A percentile compares a stretch with the other conserved stretches of the same genome.
Conservation (phyloP, 1,140 invertebrate genomes). For the Condylostylus longicornis region DNA sequence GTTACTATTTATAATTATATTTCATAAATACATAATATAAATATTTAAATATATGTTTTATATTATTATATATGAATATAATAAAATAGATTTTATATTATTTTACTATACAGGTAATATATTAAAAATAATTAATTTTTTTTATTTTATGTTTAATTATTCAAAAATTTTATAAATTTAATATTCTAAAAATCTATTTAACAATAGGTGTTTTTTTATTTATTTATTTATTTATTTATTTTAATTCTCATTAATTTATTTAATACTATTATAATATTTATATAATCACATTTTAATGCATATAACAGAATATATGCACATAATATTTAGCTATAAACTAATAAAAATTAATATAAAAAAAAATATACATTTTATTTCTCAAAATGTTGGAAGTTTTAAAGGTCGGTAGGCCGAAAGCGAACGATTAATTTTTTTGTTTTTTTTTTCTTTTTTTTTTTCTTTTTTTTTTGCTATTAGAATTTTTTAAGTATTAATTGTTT, state of each 20-base stretch:
- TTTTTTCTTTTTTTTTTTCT: slow-evolving; percentile 16
- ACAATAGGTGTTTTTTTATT: too few relatives aligned
- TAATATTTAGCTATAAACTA: not conserved
- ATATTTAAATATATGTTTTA: too few relatives aligned
- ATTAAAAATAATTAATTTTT: too few relatives aligned
- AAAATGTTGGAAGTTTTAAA: not conserved
- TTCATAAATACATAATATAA: too few relatives aligned
- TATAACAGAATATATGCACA: not conserved
- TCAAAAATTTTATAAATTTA: too few relatives aligned
- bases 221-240: not conserved
- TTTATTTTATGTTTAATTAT: too few relatives aligned
- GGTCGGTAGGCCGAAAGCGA: not conserved
- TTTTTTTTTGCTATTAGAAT: slow-evolving; percentile 4
- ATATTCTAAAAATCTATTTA: too few relatives aligned
- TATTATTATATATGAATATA: too few relatives aligned
- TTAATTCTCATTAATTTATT: not conserved
- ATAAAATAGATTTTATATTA: too few relatives aligned
- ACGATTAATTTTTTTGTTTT: slow-evolving; percentile 11
- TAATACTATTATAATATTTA: not conserved
- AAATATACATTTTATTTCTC: not conserved
- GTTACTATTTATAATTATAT: too few relatives aligned
- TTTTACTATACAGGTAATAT: too few relatives aligned
- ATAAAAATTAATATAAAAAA: not conserved
- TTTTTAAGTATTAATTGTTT: slow-evolving; percentile 3
- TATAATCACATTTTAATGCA: not conserved